These are phyloP conservation scores for Heliocidaris tuberculata DNA, from an alignment of 35 echinoderm and acorn worm species.

Conservation along the genomic window DNA sequence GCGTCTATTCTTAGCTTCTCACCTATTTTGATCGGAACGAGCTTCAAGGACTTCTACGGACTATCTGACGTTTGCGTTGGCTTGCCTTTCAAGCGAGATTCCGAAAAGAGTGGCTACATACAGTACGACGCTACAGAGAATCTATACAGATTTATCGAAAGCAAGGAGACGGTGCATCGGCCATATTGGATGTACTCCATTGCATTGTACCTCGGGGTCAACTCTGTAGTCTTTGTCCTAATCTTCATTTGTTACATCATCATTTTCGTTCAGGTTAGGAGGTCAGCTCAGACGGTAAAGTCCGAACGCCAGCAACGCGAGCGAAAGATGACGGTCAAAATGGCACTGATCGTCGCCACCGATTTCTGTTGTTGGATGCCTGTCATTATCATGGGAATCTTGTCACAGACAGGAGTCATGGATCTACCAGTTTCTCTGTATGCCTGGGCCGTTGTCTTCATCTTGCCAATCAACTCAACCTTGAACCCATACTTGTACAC, in stretches of 20 bases:
- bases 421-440: slow-evolving; percentile 30
- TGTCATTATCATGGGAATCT: slow-evolving; percentile 48
- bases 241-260: slow-evolving; percentile 36
- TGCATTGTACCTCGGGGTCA: not conserved
- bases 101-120: not conserved
- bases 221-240: not conserved
- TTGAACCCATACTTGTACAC: slow-evolving; percentile 65
- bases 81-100: not conserved
- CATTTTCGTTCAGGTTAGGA: slow-evolving; percentile 21
- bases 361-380: slow-evolving; percentile 61
- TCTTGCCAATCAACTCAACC: slow-evolving; percentile 61
- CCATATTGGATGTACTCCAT: not conserved
- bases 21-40: not conserved
- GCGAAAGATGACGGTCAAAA: slow-evolving; percentile 27
- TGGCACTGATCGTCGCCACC: slow-evolving; percentile 43
- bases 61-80: slow-evolving; percentile 32
- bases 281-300: not conserved
- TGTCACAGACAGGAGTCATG: slow-evolving; percentile 21
- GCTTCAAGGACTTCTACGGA: not conserved
- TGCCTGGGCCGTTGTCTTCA: slow-evolving; percentile 57
- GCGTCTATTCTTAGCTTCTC: not conserved
- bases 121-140: not conserved
- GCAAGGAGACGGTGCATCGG: not conserved
- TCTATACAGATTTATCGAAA: not conserved
- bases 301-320: not conserved